phyloP scores from a whole-genome alignment of 2,888 invertebrate genomes.

The Drosophila parthenogenetica region DNA sequence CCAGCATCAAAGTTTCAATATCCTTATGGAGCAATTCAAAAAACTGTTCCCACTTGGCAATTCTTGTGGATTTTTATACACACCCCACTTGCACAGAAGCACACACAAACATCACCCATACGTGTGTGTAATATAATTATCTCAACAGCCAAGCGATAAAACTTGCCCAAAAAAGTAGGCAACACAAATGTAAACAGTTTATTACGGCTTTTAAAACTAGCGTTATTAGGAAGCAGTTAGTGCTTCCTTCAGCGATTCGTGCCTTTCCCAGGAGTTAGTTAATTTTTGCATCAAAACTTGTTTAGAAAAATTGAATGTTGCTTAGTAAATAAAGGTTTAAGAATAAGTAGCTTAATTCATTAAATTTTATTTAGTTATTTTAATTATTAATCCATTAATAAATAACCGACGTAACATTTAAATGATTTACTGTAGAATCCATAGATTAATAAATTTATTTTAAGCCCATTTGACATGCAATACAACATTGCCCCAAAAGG shows the following conservation, averaged over 20 bases:
- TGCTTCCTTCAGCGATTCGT: too few species aligned
- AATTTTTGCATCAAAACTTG: too few species aligned
- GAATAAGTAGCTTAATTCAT: too few species aligned
- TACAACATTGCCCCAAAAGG: background rate
- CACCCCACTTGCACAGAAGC: background rate
- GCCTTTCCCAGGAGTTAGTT: too few species aligned
- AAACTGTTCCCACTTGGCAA: slow-evolving; percentile 41
- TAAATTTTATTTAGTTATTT: too few species aligned
- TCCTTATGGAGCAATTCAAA: slow-evolving; percentile 48
- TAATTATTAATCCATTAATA: too few species aligned
- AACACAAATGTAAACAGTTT: slow-evolving; percentile 16
- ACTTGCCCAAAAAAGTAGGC: slow-evolving; percentile 31
- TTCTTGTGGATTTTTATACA: background rate
- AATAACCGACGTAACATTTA: background rate
- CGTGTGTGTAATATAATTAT: slow-evolving; percentile 32
- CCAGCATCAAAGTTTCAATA: slow-evolving; percentile 45
- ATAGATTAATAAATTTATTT: background rate
- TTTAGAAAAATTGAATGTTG: too few species aligned
- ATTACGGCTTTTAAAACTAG: background rate
- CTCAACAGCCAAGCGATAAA: slow-evolving; percentile 1
- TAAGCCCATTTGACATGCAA: background rate
- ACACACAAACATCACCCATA: background rate
- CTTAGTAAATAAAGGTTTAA: too few species aligned
- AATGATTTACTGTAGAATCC: too few species aligned
- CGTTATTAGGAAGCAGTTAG: too few species aligned